Conservation (phyloP, 2,888 invertebrate species). For the Lochmaea capreae region DNA sequence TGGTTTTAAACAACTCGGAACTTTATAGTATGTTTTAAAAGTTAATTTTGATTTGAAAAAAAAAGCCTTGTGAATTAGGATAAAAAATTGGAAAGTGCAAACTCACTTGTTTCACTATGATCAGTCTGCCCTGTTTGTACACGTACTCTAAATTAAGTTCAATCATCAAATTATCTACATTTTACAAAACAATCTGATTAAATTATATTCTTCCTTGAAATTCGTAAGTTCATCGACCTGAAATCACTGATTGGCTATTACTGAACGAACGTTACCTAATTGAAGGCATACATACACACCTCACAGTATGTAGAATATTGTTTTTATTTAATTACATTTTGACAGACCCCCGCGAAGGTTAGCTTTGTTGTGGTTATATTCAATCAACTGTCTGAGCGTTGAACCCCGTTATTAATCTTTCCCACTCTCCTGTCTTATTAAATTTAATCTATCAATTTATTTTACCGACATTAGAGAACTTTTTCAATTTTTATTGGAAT, state of each 20-base stretch:
- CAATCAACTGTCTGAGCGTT: slow-evolving; percentile 1
- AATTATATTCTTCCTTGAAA: not conserved
- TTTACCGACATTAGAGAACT: not conserved
- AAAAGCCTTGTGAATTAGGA: no score
- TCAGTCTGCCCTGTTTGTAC: no score
- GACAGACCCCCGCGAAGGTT: not conserved
- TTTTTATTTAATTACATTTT: slow-evolving; percentile 1
- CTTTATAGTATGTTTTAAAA: no score
- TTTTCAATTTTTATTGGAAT: not conserved
- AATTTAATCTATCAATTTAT: not conserved
- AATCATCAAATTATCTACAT: no score
- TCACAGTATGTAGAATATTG: not conserved
- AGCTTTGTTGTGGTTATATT: not conserved
- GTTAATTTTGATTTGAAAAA: no score
- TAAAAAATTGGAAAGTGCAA: no score
- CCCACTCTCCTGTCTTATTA: not conserved
- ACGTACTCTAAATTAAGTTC: no score
- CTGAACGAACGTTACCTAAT: not conserved
- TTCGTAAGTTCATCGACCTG: not conserved
- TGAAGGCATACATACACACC: not conserved
- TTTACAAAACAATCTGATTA: not conserved
- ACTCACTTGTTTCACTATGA: no score
- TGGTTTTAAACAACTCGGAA: no score
- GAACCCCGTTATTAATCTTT: not conserved
- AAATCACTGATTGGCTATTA: not conserved